Percentiles rank a stretch among this genome's conserved stretches.
Conservation (phyloP, 2,888 invertebrate species). For the Thereva unica region DNA sequence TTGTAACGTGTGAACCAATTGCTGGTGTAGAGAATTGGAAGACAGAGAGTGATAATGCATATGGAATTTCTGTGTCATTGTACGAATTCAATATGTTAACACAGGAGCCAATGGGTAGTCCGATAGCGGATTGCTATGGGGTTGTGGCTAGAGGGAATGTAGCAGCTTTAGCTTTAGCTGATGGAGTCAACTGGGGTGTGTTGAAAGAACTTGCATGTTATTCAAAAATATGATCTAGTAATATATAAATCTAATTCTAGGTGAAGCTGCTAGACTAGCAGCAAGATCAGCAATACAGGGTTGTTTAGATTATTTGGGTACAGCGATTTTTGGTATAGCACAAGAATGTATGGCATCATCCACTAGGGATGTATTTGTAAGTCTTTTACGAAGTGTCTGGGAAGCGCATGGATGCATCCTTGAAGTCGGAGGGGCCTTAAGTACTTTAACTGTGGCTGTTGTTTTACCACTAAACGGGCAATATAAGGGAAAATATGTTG, state of each 20-base stretch:
- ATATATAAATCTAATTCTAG: slow-evolving; percentile 48
- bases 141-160: slow-evolving; percentile 73
- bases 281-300: slow-evolving; percentile 87
- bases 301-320: slow-evolving; percentile 79
- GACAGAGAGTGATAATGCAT: slow-evolving; percentile 56
- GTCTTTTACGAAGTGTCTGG: slow-evolving; percentile 78
- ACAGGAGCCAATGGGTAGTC: slow-evolving; percentile 72
- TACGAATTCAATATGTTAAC: slow-evolving; percentile 84
- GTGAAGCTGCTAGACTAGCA: slow-evolving; percentile 78
- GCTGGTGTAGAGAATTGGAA: slow-evolving; percentile 58
- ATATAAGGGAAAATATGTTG: slow-evolving; percentile 63
- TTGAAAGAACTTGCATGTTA: slow-evolving; percentile 7
- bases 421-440: slow-evolving; percentile 79
- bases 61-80: slow-evolving; percentile 66
- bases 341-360: slow-evolving; percentile 58
- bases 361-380: slow-evolving; percentile 75
- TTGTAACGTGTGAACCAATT: slow-evolving; percentile 45
- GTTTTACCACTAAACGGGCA: slow-evolving; percentile 64
- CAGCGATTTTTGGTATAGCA: slow-evolving; percentile 64
- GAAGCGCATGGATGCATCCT: slow-evolving; percentile 84
- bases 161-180: slow-evolving; percentile 79
- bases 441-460: slow-evolving; percentile 81
- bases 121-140: slow-evolving; percentile 87
- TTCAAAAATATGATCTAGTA: slow-evolving; percentile 31
- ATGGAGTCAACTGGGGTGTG: slow-evolving; percentile 89